Evolutionary conservation across 2,113 vertebrate species (phyloP).

Genomic region (Urocynchramus pylzowi): DNA sequence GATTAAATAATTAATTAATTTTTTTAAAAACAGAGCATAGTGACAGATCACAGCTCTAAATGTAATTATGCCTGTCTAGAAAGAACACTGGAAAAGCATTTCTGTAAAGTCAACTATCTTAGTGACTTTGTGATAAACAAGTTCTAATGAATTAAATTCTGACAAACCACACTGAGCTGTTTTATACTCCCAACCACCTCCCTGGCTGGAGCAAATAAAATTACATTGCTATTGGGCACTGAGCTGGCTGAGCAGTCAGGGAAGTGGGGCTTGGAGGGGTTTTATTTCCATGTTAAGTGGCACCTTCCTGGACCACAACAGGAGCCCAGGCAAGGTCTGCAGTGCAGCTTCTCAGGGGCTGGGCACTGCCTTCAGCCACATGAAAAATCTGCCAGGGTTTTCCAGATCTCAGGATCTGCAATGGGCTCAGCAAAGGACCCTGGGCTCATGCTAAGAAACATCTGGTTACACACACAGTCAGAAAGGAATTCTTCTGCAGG

Average conservation of each 20-base stretch:
- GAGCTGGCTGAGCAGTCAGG: background rate
- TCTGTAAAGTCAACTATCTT: background rate
- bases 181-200: background rate
- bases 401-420: background rate
- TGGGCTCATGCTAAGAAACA: background rate
- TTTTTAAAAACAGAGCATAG: background rate
- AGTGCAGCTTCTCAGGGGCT: background rate
- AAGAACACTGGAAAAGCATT: background rate
- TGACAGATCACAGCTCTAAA: background rate
- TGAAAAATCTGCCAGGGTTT: background rate
- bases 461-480: background rate
- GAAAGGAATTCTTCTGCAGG: background rate
- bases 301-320: fast-evolving
- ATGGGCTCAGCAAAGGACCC: background rate
- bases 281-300: background rate
- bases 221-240: background rate
- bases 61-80: background rate
- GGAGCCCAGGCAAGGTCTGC: background rate
- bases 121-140: background rate
- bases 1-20: background rate
- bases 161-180: background rate
- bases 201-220: background rate
- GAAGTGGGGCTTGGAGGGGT: background rate
- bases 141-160: background rate
- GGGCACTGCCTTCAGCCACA: background rate